A percentile compares a stretch with the other conserved stretches of the same genome.
phyloP scores from a whole-genome alignment of 2,113 vertebrate genomes.

The Mirza zaza region DNA sequence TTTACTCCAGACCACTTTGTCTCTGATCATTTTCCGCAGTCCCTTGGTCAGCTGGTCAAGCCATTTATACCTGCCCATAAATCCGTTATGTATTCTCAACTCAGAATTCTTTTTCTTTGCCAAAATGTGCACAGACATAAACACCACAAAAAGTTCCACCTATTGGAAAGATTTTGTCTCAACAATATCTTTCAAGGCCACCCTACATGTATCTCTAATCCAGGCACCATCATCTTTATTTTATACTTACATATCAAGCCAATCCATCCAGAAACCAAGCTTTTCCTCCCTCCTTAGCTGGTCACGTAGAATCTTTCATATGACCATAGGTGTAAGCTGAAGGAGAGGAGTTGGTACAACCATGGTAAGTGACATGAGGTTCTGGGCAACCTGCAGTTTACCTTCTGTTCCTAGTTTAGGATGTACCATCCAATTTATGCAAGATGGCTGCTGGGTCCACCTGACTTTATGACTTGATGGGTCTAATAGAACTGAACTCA shows the following conservation, averaged over 20 bases:
- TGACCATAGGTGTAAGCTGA: background rate
- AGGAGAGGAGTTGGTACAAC: background rate
- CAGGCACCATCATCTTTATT: background rate
- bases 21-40: background rate
- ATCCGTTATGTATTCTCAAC: background rate
- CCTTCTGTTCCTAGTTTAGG: background rate
- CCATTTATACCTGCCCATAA: background rate
- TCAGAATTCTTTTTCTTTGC: background rate
- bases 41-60: background rate
- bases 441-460: background rate
- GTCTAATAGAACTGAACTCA: background rate
- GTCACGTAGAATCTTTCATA: background rate
- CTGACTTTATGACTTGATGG: background rate
- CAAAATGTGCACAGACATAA: background rate
- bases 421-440: background rate
- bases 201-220: too few relatives aligned
- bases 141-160: background rate
- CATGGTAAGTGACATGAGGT: background rate
- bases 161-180: background rate
- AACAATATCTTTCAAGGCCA: background rate
- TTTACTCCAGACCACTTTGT: background rate
- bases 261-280: background rate
- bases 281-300: background rate
- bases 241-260: background rate
- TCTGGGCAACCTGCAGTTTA: background rate